Percentiles rank a stretch among this genome's conserved stretches.
Conservation (phyloP, 2,797 vertebrate genomes). For the Australoheros facetus region DNA sequence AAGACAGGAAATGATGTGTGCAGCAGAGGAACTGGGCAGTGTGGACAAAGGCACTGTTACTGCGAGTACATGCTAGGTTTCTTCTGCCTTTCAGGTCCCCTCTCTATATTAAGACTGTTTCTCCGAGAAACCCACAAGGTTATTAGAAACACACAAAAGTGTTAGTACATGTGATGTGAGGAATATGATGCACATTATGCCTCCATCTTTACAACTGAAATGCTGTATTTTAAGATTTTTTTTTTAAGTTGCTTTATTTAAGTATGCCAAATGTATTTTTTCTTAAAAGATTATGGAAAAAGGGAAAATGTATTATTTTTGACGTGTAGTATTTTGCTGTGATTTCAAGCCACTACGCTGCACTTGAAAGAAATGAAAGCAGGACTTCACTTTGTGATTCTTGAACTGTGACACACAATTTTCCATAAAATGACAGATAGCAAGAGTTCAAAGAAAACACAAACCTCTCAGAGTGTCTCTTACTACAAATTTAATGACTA, state of each 20-base stretch:
- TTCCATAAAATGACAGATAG: not conserved
- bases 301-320: not conserved
- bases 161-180: not conserved
- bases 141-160: not conserved
- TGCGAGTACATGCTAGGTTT: not conserved
- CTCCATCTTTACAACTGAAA: not conserved
- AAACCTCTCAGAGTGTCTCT: not conserved
- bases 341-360: not conserved
- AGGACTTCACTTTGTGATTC: not conserved
- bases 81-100: not conserved
- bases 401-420: not conserved
- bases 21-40: conserved; percentile 51
- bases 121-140: not conserved
- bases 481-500: accelerated
- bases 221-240: not conserved
- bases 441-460: not conserved
- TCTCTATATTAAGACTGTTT: conserved; percentile 4
- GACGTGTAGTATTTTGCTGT: not conserved
- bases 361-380: conserved; percentile 11
- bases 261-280: not conserved
- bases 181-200: not conserved
- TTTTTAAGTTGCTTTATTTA: not conserved
- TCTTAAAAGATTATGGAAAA: not conserved
- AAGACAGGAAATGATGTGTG: conserved; percentile 62
- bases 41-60: conserved; percentile 20